Base-by-base conservation (phyloP, 2,113 vertebrate genomes). In the Anhinga anhinga region DNA sequence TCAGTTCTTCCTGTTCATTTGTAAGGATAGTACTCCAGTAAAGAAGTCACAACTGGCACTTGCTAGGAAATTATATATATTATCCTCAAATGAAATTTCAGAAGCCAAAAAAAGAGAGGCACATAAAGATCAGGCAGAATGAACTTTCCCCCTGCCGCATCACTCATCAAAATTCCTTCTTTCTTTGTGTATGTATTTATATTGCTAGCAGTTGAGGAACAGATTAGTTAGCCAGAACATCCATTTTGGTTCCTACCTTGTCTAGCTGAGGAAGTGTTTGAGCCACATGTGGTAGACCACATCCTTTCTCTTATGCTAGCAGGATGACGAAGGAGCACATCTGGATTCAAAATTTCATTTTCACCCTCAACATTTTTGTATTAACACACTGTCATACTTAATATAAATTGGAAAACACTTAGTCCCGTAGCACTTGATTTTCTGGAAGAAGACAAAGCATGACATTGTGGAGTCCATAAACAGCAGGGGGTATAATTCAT, bases 261-360 rank as follows among this genome's bases (percentile, higher is more conserved):
- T 86, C 96, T 84, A 58, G 62, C 72, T 89, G 80, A 93, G 93
- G 97, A 98, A 98, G 88, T 76, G 76, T 96, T 97, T 97, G 84
- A 97, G 82, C 86, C 90, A 90, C 93, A 94, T 96, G 97, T 97
- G 96, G 97, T 95, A 97, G 82, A 88, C 96, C 88, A 91, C 92
- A 97, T 97, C 87, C 96, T 96, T 96, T 96, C 95, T 95, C 62
- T 94, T 97, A 47, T 58, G 72, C 80, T 97, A 95, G 47, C 49
- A 53, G 14, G 90, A 93, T 97, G 96, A 98, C 45, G 91, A 98
- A 98, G 96, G 95, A 98, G 93, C 95, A 98, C 98, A 98, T 98
- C 97, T 98, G 98, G 98, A 97, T 97, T 95, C 94, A 98, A 94
- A 98, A 98, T 98, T 98, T 98, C 95, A 97, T 97, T 97, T 98